Percentiles rank a stretch among this genome's conserved stretches.
Evolutionary conservation across 2,113 vertebrate species (phyloP).

Genomic region (Mellivora capensis): DNA sequence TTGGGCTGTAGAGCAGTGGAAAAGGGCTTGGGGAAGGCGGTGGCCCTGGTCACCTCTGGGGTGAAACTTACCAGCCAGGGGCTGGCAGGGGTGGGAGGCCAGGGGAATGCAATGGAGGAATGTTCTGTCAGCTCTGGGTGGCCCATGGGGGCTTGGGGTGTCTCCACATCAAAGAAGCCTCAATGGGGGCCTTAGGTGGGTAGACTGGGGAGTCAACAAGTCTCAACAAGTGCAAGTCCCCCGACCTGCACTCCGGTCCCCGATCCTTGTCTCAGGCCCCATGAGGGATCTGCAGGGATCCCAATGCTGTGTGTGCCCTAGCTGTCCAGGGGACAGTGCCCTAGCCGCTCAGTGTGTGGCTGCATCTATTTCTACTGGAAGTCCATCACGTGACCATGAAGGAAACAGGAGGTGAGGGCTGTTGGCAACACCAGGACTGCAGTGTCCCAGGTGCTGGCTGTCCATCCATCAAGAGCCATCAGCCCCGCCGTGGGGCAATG

Average conservation of each 20-base stretch:
- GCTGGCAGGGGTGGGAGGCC: background rate
- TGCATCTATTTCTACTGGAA: background rate
- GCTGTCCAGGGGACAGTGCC: background rate
- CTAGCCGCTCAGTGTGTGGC: background rate
- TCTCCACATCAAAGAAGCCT: background rate
- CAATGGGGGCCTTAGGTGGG: background rate
- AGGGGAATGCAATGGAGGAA: background rate
- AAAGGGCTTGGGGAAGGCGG: background rate
- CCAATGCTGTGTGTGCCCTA: background rate
- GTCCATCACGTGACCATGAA: background rate
- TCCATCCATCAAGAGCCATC: rapidly evolving
- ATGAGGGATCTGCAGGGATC: background rate
- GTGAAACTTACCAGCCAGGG: background rate
- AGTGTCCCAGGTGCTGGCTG: background rate
- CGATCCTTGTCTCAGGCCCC: background rate
- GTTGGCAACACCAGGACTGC: background rate
- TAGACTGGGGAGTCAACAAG: background rate
- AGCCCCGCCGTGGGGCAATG: rapidly evolving
- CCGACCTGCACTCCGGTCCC: background rate
- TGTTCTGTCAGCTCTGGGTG: background rate
- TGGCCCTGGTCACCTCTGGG: conserved; percentile 6
- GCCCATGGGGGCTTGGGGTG: too few relatives aligned
- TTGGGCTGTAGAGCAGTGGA: background rate
- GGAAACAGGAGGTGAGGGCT: background rate
- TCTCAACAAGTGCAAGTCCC: background rate